Evolutionary conservation across 2,888 invertebrate species (phyloP).

Genomic region (Cepaea hortensis): DNA sequence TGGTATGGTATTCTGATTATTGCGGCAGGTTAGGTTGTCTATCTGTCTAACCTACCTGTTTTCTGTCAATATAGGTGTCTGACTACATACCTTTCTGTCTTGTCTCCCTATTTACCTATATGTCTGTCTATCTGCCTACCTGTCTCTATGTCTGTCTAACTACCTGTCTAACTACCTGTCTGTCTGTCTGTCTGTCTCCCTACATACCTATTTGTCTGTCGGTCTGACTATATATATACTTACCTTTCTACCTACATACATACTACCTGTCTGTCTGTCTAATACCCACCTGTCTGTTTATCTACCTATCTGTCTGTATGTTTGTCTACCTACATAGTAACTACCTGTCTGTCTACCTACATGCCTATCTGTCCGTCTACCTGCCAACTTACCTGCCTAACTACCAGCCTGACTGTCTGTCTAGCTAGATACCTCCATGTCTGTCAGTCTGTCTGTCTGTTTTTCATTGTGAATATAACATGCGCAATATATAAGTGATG

Average conservation of each 20-base stretch:
- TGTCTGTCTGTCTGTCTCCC: not conserved
- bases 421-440: not conserved
- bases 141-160: not conserved
- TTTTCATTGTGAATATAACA: too few relatives aligned
- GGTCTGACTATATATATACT: not conserved
- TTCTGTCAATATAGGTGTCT: too few relatives aligned
- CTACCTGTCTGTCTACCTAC: not conserved
- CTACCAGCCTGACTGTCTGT: not conserved
- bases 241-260: not conserved
- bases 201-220: not conserved
- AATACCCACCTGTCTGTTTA: not conserved
- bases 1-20: too few relatives aligned
- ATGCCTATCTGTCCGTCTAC: not conserved
- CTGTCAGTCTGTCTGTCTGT: too few relatives aligned
- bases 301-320: not conserved
- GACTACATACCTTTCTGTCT: too few relatives aligned
- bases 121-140: too few relatives aligned
- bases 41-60: too few relatives aligned
- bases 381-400: not conserved
- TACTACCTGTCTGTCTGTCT: not conserved
- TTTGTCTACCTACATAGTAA: not conserved
- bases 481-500: too few relatives aligned
- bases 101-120: too few relatives aligned
- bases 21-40: too few relatives aligned
- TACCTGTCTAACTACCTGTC: not conserved